Evolutionary conservation across 2,113 vertebrate genomes (phyloP).

Genomic region (Paramisgurnus dabryanus): DNA sequence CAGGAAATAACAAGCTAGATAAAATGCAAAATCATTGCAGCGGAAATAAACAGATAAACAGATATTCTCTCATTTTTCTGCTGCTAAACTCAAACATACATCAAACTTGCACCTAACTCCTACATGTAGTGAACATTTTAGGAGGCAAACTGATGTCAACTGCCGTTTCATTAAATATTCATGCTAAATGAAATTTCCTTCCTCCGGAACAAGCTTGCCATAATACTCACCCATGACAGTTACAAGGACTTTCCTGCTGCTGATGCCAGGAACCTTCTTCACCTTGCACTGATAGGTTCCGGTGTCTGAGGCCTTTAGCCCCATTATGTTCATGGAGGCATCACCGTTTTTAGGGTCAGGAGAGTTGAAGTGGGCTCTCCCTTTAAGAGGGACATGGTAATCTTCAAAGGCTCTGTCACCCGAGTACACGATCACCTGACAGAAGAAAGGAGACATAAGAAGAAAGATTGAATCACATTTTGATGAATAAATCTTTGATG

Average conservation of each 20-base stretch:
- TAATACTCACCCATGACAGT: conserved; percentile 84
- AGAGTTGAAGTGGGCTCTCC: conserved; percentile 84
- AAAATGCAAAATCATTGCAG: too few species aligned
- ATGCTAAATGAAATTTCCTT: background rate
- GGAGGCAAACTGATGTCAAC: too few species aligned
- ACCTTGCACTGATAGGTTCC: conserved; percentile 94
- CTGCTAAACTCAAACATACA: too few species aligned
- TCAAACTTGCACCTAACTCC: too few species aligned
- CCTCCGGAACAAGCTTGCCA: background rate
- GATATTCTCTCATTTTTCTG: too few species aligned
- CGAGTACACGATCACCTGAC: conserved; percentile 87
- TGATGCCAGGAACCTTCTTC: conserved; percentile 89
- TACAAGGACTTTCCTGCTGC: conserved; percentile 83
- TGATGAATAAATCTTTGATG: background rate
- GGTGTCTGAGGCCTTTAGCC: conserved; percentile 82
- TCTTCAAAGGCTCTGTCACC: conserved; percentile 82
- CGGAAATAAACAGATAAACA: too few species aligned
- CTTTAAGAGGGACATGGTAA: conserved; percentile 75
- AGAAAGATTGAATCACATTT: background rate
- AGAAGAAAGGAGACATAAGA: background rate
- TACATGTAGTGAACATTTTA: too few species aligned
- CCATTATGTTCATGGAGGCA: conserved; percentile 85
- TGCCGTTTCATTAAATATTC: background rate
- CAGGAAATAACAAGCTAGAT: background rate
- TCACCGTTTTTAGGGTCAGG: conserved; percentile 85